These are phyloP conservation scores for Pseudonaja textilis DNA, from an alignment of 2,113 vertebrate genomes.

Conservation along the genomic window DNA sequence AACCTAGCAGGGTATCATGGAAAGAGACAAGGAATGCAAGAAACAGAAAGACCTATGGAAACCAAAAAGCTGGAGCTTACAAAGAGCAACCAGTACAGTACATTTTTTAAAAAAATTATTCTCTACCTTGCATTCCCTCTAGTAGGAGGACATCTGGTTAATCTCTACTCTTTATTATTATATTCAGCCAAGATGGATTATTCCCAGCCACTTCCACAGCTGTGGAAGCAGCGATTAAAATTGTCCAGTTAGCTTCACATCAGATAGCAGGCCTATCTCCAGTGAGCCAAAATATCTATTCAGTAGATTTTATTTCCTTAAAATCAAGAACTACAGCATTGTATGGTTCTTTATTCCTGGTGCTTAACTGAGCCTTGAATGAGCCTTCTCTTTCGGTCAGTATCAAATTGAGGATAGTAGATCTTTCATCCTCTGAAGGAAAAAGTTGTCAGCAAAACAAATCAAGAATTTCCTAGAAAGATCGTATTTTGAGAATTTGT, in stretches of 20 bases:
- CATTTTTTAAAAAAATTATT: neutral
- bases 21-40: slow-evolving; percentile 31
- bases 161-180: neutral
- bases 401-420: neutral
- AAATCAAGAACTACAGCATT: neutral
- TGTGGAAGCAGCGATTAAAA: neutral
- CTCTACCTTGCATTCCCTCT: neutral
- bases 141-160: neutral
- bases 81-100: neutral
- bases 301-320: neutral
- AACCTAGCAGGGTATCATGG: slow-evolving; percentile 43
- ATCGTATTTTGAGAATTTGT: neutral
- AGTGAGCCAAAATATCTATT: neutral
- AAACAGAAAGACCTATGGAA: slow-evolving; percentile 1
- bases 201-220: neutral
- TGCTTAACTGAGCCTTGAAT: neutral
- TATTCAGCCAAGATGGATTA: neutral
- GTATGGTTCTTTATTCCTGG: neutral
- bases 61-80: neutral
- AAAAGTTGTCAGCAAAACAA: neutral
- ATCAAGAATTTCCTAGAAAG: neutral
- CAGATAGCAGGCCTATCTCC: neutral
- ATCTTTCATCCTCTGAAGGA: neutral
- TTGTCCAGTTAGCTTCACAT: neutral
- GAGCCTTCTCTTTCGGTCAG: neutral